Evolutionary conservation across 1,140 invertebrate species (phyloP), one percentile per base, ranked within the genome.

Genomic region (Scaptodrosophila lebanonensis): DNA sequence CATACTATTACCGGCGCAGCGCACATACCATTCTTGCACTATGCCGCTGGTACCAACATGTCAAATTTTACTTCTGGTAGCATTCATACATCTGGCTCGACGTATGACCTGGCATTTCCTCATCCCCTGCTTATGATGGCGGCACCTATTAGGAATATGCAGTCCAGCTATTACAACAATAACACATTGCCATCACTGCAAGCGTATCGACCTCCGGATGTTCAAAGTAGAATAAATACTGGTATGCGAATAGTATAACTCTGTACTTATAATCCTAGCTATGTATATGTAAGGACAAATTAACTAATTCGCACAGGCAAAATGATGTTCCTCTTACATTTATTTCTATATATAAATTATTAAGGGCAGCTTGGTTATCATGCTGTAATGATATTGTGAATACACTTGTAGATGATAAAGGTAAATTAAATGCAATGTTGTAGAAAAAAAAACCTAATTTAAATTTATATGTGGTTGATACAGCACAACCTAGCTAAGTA

Each of bases 171-270:
- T 48, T 82, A 68, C 16, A 83, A 82, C 8, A 82, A 75, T 13
- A 66, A 83, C 18, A 40, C 73, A 1, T 59, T 73, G 48, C 64
- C 73, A 25, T 75, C 73, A 51, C 49, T 69, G 33, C 73, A 79
- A 54, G 42, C 58, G 18, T 79, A 82, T 52, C 59, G 75, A 20
- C 50, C 60, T 17, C 59, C 73, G 12, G 73, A 77, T 49, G 75
- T 57, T 39, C 73, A 79, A 52, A 82, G 38, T 73, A 79, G 75
- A 82, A 66, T 77, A 50, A 77, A 67, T 60, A 64, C 77, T 51
- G 75, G 77, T 32, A 82, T 77, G 73, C 68, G 73, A 66, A 77
- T 75, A 16, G 79, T 82, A 53, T 77, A 79, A 48, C n/a, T n/a
- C n/a, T n/a, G n/a, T n/a, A n/a, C n/a, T n/a, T n/a, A n/a, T n/a